phyloP scores from a whole-genome alignment of 2,888 invertebrate species.

The Mimachlamys varia region DNA sequence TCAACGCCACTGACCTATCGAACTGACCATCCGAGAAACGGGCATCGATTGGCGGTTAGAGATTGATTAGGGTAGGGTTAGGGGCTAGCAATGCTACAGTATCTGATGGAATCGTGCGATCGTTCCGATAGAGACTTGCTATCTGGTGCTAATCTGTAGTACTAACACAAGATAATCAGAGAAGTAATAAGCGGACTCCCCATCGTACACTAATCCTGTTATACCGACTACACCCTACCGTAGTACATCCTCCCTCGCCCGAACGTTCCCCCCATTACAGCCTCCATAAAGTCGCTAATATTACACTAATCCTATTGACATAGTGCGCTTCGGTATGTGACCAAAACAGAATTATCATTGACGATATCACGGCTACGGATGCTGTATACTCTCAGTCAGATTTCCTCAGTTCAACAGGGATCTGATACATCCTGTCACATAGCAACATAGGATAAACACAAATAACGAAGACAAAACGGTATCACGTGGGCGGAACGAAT shows the following conservation, averaged over 20 bases:
- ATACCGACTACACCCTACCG: not conserved
- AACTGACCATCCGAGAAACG: constrained; percentile 4
- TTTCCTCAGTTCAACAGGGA: not conserved
- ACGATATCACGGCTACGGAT: not conserved
- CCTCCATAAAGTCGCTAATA: not conserved
- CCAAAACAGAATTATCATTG: not conserved
- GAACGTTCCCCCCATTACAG: not conserved
- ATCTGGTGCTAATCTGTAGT: constrained; percentile 9
- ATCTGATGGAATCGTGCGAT: not conserved
- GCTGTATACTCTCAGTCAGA: not conserved
- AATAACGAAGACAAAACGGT: too few species aligned
- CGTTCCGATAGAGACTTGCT: not conserved
- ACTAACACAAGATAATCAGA: not conserved
- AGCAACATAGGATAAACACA: too few species aligned
- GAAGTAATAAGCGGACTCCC: not conserved
- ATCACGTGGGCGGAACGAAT: too few species aligned
- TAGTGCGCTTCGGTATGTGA: not conserved
- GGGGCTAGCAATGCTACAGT: not conserved
- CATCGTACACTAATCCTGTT: not conserved
- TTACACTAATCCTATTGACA: not conserved
- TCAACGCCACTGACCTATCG: not conserved
- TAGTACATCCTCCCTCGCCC: not conserved
- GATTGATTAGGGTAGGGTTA: not conserved
- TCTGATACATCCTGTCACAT: not conserved
- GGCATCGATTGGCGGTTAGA: not conserved